Evolutionary conservation across 1,140 invertebrate genomes (phyloP), one percentile per base, ranked within the genome.

Genomic region (Drosophila carrolli): DNA sequence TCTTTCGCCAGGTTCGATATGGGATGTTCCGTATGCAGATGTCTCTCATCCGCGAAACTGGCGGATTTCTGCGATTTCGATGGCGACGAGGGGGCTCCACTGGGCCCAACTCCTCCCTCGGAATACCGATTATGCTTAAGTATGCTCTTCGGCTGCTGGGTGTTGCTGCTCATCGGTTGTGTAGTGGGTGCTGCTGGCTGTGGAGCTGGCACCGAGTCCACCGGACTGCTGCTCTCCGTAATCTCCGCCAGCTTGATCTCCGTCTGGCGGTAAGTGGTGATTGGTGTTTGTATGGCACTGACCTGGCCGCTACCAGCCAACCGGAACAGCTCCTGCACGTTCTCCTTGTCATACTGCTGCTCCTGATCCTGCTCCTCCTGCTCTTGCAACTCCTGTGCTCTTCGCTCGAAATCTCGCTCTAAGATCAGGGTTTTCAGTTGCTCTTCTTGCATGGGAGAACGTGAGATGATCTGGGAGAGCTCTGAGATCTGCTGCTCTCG

Each of bases 371-470:
- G 63, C 48, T 98, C 96, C 78, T 97, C 96, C 41, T 96, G 94
- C 74, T 94, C 95, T 16, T 95, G 94, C 40, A 94, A 93, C 91
- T 97, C 96, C 86, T 96, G 96, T 4, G 97, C 97, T 47, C 97
- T 93, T 41, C 97, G 94, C 78, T 98, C 96, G 91, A 98, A 98
- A 90, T 98, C 97, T 67, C 96, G 94, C 91, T 98, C 97, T 5
- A 98, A 93, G 62, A 96, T 95, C 46, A 98, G 93, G 6, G 97
- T 96, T 58, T 97, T 94, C 14, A 98, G 92, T 80, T 98, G 96
- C 90, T 98, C 97, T 65, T 97, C 97, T 89, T 98, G 97, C 80
- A 96, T 96, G 0, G 95, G 92, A 4, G 95, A 96, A 66, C 96
- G 93, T 27, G 95, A 94, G 8, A 95, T 92, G 51, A 97, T 86